Conservation (phyloP, 2,888 invertebrate species). For the Diabrotica balteata region DNA sequence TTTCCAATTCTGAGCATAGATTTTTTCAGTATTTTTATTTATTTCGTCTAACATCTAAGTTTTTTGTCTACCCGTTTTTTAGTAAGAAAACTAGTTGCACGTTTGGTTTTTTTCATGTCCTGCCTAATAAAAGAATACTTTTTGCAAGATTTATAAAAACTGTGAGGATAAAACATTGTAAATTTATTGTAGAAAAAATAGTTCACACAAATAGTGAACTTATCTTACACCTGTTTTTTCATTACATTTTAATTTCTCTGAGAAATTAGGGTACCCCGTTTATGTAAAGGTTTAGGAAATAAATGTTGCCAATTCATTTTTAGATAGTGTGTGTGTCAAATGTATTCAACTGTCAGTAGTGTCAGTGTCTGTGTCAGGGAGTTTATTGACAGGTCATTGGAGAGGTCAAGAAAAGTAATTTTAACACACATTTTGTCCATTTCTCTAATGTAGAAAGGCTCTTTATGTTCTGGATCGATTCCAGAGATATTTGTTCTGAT, state of each 20-base stretch:
- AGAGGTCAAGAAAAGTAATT: constrained; percentile 6
- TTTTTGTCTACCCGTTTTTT: too few relatives aligned
- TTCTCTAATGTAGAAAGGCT: constrained; percentile 20
- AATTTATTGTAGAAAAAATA: too few relatives aligned
- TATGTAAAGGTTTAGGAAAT: neutral
- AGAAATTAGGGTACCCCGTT: neutral
- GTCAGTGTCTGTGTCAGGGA: neutral
- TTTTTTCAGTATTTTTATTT: too few relatives aligned
- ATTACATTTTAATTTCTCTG: neutral
- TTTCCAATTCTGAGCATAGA: too few relatives aligned
- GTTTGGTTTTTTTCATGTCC: too few relatives aligned
- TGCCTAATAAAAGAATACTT: too few relatives aligned
- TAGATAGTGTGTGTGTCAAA: neutral
- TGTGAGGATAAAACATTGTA: too few relatives aligned
- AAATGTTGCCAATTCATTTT: neutral
- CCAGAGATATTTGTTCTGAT: constrained; percentile 54
- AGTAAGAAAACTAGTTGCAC: too few relatives aligned
- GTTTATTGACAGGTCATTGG: constrained; percentile 14
- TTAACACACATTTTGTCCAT: constrained; percentile 6
- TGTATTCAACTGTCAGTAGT: neutral
- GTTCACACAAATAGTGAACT: too few relatives aligned
- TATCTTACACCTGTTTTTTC: neutral
- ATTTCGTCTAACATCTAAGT: too few relatives aligned
- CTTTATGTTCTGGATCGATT: constrained; percentile 57
- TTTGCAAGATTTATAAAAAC: too few relatives aligned